Conservation (phyloP, 2,797 vertebrate genomes). For the Channallabes apus region DNA sequence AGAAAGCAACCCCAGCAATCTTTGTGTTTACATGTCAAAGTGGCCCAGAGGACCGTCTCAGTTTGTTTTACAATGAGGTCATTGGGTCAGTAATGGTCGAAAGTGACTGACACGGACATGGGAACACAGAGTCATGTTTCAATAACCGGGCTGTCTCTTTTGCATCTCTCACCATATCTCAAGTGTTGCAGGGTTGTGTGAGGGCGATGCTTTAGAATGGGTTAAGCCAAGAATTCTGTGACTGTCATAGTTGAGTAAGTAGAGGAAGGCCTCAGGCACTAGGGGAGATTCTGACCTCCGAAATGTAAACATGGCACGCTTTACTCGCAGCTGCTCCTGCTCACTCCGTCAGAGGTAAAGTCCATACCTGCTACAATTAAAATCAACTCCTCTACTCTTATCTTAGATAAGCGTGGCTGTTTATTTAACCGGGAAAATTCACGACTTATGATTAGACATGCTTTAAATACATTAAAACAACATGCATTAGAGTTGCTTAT, state of each 20-base stretch:
- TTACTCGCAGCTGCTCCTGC: constrained; percentile 60
- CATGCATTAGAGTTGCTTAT: constrained; percentile 21
- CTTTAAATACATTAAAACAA: background rate
- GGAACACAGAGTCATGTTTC: constrained; percentile 35
- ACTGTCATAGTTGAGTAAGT: constrained; percentile 58
- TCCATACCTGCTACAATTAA: constrained; percentile 22
- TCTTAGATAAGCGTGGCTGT: constrained; percentile 9
- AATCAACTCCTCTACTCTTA: constrained; percentile 13
- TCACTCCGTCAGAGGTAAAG: constrained; percentile 63
- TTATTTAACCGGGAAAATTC: constrained; percentile 7
- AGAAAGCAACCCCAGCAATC: constrained; percentile 38
- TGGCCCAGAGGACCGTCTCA: constrained; percentile 55
- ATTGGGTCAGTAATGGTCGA: constrained; percentile 26
- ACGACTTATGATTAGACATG: constrained; percentile 15
- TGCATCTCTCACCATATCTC: constrained; percentile 26
- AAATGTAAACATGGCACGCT: constrained; percentile 67
- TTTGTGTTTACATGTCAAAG: constrained; percentile 68
- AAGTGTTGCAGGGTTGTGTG: constrained; percentile 39
- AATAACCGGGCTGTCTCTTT: constrained; percentile 25
- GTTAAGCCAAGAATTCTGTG: constrained; percentile 60
- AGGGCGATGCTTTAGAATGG: constrained; percentile 37
- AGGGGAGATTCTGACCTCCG: constrained; percentile 64
- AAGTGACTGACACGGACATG: constrained; percentile 21
- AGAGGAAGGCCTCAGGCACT: constrained; percentile 62
- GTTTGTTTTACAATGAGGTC: constrained; percentile 43